Base-by-base conservation (phyloP, 2,888 invertebrate genomes). In the Pandemis corylana region DNA sequence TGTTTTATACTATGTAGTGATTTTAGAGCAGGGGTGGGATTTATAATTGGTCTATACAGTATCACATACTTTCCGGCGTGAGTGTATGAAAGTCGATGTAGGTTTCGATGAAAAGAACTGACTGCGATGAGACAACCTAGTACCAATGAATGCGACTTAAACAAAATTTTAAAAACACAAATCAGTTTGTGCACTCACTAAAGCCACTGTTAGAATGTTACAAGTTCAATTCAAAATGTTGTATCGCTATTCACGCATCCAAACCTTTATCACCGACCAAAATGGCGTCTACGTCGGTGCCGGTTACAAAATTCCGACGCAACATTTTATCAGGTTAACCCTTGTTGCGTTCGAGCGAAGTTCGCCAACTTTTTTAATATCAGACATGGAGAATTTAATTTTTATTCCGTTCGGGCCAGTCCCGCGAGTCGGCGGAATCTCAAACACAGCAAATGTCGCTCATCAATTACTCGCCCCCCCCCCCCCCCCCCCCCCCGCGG, bases 381-480 rank as follows among this genome's bases (percentile, higher is more conserved):
- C 67, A 65, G 42, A 74, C 70, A 62, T 44, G 66, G 44, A 12
- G 74, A 62, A 71, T 75, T 75, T 53, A 71, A 75, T 71, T 70
- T 71, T 71, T 53, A 70, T 66, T 63, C 20, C n/a, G 42, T 46
- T 28, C 62, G 12, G 28, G 46, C 5, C 5, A 68, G n/a, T 66
- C 46, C 66, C 66, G 12, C 15, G 20, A 65, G 36, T n/a, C 42
- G 7, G 69, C 62, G 75, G 77, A 78, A 78, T 79, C 80, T 80
- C 75, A 61, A 76, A 77, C 78, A 69, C 78, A 64, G 75, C 66
- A 71, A 81, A 82, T 82, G 79, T 81, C 78, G 66, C 72, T 76
- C 80, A 84, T 84, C 81, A 83, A 83, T 84, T 82, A 84, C 78
- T 6, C 53, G 70, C 71, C 74, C 71, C 76, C 75, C 76, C 76